Evolutionary conservation across 2,797 vertebrate species (phyloP).

Genomic region (Limnodromus scolopaceus): DNA sequence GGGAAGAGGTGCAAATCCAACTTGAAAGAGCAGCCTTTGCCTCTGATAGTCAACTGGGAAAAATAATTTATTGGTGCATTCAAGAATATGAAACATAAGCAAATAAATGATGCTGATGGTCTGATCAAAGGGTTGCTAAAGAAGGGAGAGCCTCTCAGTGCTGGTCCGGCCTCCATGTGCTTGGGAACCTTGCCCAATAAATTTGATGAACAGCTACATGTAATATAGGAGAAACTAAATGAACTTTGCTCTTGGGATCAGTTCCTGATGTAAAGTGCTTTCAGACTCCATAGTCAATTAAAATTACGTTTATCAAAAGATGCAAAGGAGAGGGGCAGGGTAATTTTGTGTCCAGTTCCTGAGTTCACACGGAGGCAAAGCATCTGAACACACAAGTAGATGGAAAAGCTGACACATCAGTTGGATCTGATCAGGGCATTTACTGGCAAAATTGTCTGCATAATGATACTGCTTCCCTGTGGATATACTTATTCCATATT

Average conservation of each 20-base stretch:
- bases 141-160: neutral
- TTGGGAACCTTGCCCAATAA: neutral
- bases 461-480: neutral
- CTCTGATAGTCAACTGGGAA: conserved; percentile 1
- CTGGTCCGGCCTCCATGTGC: neutral
- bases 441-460: neutral
- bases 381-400: neutral
- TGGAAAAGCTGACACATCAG: neutral
- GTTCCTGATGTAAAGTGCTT: neutral
- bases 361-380: neutral
- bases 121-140: conserved; percentile 26
- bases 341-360: neutral
- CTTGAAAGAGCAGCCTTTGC: conserved; percentile 41
- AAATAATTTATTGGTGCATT: conserved; percentile 4
- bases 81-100: neutral
- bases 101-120: conserved; percentile 17
- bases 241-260: conserved; percentile 18
- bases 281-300: neutral
- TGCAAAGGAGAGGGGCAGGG: neutral
- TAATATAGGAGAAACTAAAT: neutral
- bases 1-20: conserved; percentile 3
- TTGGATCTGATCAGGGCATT: neutral
- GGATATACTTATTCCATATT: neutral
- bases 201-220: neutral
- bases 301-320: neutral